Evolutionary conservation across 2,797 vertebrate genomes (phyloP).

Genomic region (Cichlasoma orientale): DNA sequence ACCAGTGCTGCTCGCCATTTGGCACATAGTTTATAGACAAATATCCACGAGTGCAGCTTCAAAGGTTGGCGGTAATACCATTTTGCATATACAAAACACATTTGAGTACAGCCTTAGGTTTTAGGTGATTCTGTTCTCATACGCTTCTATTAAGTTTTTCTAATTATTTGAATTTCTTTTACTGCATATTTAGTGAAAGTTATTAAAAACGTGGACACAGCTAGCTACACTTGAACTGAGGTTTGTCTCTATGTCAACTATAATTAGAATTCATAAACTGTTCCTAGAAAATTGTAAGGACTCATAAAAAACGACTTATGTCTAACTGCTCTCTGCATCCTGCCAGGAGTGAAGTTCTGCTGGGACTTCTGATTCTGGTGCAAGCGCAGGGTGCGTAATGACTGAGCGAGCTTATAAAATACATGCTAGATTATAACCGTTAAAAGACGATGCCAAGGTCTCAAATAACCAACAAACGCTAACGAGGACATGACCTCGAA

Average conservation of each 20-base stretch:
- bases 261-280: not conserved
- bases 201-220: not conserved
- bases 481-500: not conserved
- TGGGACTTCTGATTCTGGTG: not conserved
- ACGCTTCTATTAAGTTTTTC: not conserved
- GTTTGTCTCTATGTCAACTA: too few relatives aligned
- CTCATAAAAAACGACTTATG: not conserved
- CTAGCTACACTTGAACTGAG: not conserved
- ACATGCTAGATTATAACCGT: not conserved
- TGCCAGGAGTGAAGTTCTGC: not conserved
- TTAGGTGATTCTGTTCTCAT: not conserved
- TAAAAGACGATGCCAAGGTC: not conserved
- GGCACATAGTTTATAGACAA: not conserved
- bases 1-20: not conserved
- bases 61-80: not conserved
- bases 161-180: not conserved
- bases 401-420: not conserved
- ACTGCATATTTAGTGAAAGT: not conserved
- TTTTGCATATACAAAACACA: not conserved
- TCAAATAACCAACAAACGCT: not conserved
- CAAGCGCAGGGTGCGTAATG: not conserved
- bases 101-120: not conserved
- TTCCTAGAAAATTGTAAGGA: not conserved
- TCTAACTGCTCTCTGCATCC: not conserved
- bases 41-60: not conserved